phyloP scores from a whole-genome alignment of 2,113 vertebrate genomes.

The Leptobrachium leishanense region DNA sequence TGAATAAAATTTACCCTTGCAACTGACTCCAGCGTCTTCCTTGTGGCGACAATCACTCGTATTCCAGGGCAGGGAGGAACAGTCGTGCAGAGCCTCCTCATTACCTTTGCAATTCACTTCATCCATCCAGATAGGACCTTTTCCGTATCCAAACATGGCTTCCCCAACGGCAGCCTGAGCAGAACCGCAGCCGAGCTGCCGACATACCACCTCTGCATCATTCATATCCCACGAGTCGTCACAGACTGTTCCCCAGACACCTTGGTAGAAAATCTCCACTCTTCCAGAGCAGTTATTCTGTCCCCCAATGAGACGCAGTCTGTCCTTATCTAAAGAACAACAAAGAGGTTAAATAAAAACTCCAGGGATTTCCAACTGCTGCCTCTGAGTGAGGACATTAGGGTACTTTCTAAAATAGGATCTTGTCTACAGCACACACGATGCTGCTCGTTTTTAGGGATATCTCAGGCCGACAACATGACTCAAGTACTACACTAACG shows the following conservation, averaged over 20 bases:
- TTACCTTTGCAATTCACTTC: slow-evolving; percentile 60
- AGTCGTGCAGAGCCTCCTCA: slow-evolving; percentile 56
- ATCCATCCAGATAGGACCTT: slow-evolving; percentile 64
- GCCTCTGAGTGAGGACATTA: no score
- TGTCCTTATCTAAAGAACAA: slow-evolving; percentile 19
- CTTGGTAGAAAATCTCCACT: slow-evolving; percentile 62
- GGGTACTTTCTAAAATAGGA: no score
- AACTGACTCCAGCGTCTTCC: slow-evolving; percentile 64
- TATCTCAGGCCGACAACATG: no score
- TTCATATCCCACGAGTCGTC: slow-evolving; percentile 53
- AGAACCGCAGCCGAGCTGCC: slow-evolving; percentile 57
- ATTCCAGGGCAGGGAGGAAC: slow-evolving; percentile 54
- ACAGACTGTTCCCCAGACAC: slow-evolving; percentile 56
- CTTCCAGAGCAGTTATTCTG: slow-evolving; percentile 62
- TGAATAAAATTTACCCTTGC: no score
- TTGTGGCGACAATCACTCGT: slow-evolving; percentile 63
- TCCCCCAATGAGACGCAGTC: slow-evolving; percentile 60
- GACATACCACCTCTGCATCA: slow-evolving; percentile 56
- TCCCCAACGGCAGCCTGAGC: slow-evolving; percentile 56
- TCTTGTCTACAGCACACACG: no score
- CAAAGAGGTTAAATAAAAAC: no score
- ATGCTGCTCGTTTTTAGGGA: no score
- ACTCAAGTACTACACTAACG: no score
- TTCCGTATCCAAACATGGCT: slow-evolving; percentile 64
- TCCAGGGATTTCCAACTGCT: no score